Conservation (phyloP, 2,888 invertebrate species). For the Erynnis tages region DNA sequence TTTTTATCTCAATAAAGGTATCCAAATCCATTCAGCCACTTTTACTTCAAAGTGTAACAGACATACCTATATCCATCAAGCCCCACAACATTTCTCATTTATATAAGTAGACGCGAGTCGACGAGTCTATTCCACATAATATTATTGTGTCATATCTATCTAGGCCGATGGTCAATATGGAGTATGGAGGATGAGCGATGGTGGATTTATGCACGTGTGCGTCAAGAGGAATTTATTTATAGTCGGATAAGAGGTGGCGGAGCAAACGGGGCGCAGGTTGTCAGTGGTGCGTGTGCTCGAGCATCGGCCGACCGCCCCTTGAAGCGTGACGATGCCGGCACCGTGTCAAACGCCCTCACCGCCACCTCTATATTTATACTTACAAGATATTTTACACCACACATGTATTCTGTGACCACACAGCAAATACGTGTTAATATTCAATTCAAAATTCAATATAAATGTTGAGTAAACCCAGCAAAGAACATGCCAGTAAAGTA, state of each 20-base stretch:
- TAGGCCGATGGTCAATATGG: constrained; percentile 15
- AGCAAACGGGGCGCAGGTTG: constrained; percentile 42
- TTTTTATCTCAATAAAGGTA: too few relatives aligned
- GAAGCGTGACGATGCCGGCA: constrained; percentile 54
- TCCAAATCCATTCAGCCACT: too few relatives aligned
- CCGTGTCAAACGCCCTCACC: constrained; percentile 18
- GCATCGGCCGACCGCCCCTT: constrained; percentile 47
- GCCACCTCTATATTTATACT: constrained; percentile 29
- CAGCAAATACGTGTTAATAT: too few relatives aligned
- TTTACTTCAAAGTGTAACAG: too few relatives aligned
- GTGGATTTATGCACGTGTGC: constrained; percentile 33
- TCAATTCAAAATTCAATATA: too few relatives aligned
- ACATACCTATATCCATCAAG: too few relatives aligned
- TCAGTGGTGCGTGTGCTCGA: constrained; percentile 65
- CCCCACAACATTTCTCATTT: too few relatives aligned
- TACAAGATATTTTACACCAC: not conserved
- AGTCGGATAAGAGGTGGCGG: constrained; percentile 48
- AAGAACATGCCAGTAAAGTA: too few relatives aligned
- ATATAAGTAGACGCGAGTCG: not conserved
- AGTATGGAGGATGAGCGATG: constrained; percentile 30
- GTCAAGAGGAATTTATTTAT: constrained; percentile 55
- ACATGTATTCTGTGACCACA: too few relatives aligned
- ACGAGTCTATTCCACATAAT: not conserved
- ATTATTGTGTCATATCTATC: too few relatives aligned
- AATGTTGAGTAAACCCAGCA: too few relatives aligned